A percentile compares a stretch with the other conserved stretches of the same genome.
Evolutionary conservation across 2,113 vertebrate genomes (phyloP).

Genomic region (Aleadryas rufinucha): DNA sequence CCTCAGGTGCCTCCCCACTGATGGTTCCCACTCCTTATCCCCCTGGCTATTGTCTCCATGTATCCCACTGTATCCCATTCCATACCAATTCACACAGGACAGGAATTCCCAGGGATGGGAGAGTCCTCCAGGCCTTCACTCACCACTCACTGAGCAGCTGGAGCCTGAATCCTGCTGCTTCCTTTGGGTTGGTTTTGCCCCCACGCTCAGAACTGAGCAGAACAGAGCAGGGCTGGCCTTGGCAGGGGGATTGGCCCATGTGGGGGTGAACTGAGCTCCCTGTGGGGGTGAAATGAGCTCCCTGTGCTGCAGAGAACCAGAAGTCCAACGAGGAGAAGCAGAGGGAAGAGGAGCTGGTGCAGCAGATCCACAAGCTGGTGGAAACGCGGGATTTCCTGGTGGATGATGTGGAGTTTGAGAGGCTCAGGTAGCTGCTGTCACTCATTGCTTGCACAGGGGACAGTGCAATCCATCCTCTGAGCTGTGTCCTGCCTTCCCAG

Average conservation of each 20-base stretch:
- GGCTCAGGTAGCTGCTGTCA: conserved; percentile 75
- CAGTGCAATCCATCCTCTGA: background rate
- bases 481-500: background rate
- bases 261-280: background rate
- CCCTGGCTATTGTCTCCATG: background rate
- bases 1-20: background rate
- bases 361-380: conserved; percentile 89
- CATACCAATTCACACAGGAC: no score
- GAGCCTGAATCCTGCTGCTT: background rate
- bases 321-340: conserved; percentile 82
- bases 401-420: conserved; percentile 89
- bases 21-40: background rate
- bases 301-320: conserved; percentile 77
- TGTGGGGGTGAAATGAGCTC: background rate
- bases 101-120: background rate
- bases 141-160: background rate
- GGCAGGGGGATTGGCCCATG: background rate
- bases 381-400: conserved; percentile 89
- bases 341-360: conserved; percentile 84
- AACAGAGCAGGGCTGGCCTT: background rate
- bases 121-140: background rate
- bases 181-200: background rate
- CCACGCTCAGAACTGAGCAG: rapidly evolving
- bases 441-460: background rate
- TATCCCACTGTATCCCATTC: background rate